These are phyloP conservation scores for Struthidea cinerea DNA, from an alignment of 2,113 vertebrate genomes.

Conservation along the genomic window DNA sequence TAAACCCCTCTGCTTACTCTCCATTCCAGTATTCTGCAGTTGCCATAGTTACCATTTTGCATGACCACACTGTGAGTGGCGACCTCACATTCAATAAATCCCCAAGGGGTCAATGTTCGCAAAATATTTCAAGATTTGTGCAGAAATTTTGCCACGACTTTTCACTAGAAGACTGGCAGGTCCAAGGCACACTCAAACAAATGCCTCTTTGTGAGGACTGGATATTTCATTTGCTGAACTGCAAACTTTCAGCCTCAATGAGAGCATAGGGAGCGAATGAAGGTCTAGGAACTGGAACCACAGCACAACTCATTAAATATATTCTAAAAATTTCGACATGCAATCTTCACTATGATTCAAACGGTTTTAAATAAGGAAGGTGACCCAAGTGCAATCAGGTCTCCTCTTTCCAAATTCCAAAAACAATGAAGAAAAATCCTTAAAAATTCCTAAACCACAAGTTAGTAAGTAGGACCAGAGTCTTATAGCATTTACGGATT, in stretches of 20 bases:
- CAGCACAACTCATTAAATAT: not conserved
- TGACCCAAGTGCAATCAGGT: not conserved
- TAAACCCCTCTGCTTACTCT: not conserved
- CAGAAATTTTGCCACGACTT: not conserved
- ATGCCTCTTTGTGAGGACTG: not conserved
- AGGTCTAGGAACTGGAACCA: not conserved
- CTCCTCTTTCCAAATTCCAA: not conserved
- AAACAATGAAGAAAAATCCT: not conserved
- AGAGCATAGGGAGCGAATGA: not conserved
- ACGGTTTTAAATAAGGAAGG: not conserved
- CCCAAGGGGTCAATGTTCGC: not conserved
- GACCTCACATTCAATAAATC: not conserved
- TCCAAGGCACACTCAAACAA: not conserved
- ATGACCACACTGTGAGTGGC: not conserved
- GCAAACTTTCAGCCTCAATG: not conserved
- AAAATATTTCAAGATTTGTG: not conserved
- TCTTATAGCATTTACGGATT: not conserved
- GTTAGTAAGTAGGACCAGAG: not conserved
- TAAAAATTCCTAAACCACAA: not conserved
- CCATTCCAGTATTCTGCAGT: not conserved
- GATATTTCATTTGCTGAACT: not conserved
- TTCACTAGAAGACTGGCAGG: not conserved
- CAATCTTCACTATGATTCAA: not conserved
- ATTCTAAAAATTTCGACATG: not conserved
- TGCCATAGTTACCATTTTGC: constrained; percentile 15